phyloP scores from a whole-genome alignment of 1,140 invertebrate genomes.

The Drosophila sucinea region DNA sequence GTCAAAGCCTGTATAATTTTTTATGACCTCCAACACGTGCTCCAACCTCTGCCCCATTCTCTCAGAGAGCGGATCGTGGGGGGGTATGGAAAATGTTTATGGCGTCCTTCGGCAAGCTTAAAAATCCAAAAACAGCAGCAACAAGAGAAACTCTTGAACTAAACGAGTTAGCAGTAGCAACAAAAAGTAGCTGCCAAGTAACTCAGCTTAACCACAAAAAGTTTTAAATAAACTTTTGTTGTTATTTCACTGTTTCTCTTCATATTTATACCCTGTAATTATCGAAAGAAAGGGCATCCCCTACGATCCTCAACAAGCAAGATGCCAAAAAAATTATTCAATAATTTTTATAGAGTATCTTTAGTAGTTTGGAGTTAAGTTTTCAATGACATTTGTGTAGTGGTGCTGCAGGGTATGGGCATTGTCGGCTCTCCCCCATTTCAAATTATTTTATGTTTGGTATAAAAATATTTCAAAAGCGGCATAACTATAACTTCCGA shows the following conservation, averaged over 20 bases:
- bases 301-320: neutral
- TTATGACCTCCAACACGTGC: conserved; percentile 59
- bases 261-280: conserved; percentile 3
- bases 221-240: conserved; percentile 79
- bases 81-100: conserved; percentile 51
- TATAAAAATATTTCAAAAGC: conserved; percentile 69
- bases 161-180: conserved; percentile 50
- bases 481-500: conserved; percentile 79
- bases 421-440: neutral
- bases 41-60: neutral
- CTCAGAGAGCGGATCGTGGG: neutral
- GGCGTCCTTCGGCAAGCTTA: conserved; percentile 24
- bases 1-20: conserved; percentile 62
- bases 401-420: neutral
- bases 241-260: conserved; percentile 23
- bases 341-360: too few species aligned
- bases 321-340: neutral
- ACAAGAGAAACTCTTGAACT: conserved; percentile 54
- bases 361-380: too few species aligned
- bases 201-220: conserved; percentile 76
- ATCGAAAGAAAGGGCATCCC: neutral
- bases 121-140: conserved; percentile 20
- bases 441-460: conserved; percentile 10
- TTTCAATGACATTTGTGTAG: neutral
- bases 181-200: conserved; percentile 76